These are phyloP conservation scores for Lepus timidus DNA, from an alignment of 2,113 vertebrate genomes.

Conservation along the genomic window DNA sequence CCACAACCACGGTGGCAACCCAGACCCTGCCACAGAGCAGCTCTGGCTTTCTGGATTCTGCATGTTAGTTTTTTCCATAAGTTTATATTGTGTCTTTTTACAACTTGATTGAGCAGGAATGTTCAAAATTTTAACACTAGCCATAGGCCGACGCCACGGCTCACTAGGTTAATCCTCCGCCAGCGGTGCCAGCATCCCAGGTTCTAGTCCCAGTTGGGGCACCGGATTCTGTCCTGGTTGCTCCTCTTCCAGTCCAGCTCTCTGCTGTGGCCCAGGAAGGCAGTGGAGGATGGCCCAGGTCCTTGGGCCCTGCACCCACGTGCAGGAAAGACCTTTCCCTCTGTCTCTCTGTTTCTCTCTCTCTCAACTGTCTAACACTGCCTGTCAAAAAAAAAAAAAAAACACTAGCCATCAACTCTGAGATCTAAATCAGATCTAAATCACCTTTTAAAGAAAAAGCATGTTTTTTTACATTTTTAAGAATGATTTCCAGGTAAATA, in stretches of 20 bases:
- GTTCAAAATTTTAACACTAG: background rate
- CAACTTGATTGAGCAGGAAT: background rate
- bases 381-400: too few species aligned
- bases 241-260: too few species aligned
- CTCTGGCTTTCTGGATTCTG: constrained; percentile 91
- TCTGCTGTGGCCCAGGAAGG: too few species aligned
- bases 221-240: too few species aligned
- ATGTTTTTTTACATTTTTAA: constrained; percentile 34
- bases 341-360: too few species aligned
- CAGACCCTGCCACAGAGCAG: constrained; percentile 89
- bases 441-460: constrained; percentile 43
- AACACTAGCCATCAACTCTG: background rate
- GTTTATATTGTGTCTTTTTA: background rate
- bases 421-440: background rate
- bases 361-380: too few species aligned
- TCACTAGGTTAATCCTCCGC: too few species aligned
- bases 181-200: too few species aligned
- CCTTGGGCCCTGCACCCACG: too few species aligned
- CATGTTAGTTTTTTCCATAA: constrained; percentile 87
- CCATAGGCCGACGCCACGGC: background rate
- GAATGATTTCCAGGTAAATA: constrained; percentile 41
- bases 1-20: constrained; percentile 83
- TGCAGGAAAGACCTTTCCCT: too few species aligned
- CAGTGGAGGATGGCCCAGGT: too few species aligned
- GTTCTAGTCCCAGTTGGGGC: too few species aligned